Evolutionary conservation across 2,797 vertebrate species (phyloP).

Genomic region (Phataginus tricuspis): DNA sequence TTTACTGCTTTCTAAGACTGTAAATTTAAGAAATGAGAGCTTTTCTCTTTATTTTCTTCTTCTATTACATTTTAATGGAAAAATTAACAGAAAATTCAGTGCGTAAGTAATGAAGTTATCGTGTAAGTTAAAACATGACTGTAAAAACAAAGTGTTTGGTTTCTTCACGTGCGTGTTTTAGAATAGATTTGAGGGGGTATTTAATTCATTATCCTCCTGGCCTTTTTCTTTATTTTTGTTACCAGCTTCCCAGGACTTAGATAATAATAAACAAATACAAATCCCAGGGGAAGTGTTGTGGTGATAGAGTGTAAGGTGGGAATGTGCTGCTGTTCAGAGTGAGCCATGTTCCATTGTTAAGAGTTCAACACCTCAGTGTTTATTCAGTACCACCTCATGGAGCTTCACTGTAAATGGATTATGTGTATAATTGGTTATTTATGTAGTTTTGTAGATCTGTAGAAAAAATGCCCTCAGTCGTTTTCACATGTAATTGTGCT

Average conservation of each 20-base stretch:
- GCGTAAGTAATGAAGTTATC: not conserved
- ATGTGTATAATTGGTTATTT: conserved; percentile 60
- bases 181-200: conserved; percentile 16
- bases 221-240: conserved; percentile 37
- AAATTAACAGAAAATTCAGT: not conserved
- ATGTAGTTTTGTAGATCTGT: conserved; percentile 64
- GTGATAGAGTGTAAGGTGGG: conserved; percentile 48
- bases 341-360: conserved; percentile 49
- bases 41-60: not conserved
- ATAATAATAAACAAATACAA: not conserved
- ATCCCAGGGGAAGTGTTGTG: conserved; percentile 46
- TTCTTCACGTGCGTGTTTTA: conserved; percentile 44
- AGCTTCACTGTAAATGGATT: conserved; percentile 32
- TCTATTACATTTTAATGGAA: conserved; percentile 11
- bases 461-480: conserved; percentile 35
- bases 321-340: conserved; percentile 40
- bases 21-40: not conserved
- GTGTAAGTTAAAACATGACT: not conserved
- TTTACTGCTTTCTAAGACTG: not conserved
- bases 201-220: conserved; percentile 48
- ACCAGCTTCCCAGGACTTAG: conserved; percentile 21
- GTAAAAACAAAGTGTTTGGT: conserved; percentile 29
- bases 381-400: conserved; percentile 53
- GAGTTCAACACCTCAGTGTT: conserved; percentile 29
- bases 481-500: conserved; percentile 67